Evolutionary conservation across 2,888 invertebrate genomes (phyloP).

Genomic region (Stegana nigrithorax): DNA sequence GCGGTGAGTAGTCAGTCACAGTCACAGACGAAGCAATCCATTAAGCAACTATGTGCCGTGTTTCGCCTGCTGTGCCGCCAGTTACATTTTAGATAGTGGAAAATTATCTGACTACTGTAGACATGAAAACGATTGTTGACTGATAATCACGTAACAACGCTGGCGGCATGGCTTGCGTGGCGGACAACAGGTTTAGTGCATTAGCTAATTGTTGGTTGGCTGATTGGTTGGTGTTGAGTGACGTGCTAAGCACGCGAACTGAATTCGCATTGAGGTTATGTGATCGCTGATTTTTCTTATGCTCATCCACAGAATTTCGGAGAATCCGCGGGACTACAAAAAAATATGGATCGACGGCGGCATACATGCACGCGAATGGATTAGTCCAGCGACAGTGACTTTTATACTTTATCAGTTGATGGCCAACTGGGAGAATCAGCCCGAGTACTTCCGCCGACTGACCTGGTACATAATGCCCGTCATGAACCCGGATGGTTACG

Average conservation of each 20-base stretch:
- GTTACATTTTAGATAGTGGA: no score
- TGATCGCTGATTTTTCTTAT: slow-evolving; percentile 11
- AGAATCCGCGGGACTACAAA: slow-evolving; percentile 73
- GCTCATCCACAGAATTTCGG: slow-evolving; percentile 74
- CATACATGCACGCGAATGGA: slow-evolving; percentile 93
- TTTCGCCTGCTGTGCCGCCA: not conserved
- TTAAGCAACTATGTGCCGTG: not conserved
- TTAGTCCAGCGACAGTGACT: slow-evolving; percentile 82
- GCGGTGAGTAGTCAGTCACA: slow-evolving; percentile 56
- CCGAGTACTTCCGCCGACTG: slow-evolving; percentile 78
- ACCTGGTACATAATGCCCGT: slow-evolving; percentile 86
- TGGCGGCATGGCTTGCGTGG: not conserved
- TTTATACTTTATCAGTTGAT: slow-evolving; percentile 80
- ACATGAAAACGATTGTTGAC: not conserved
- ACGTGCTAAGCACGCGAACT: no score
- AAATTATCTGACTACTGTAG: no score
- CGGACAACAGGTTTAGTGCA: no score
- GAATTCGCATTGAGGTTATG: no score
- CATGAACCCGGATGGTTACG: slow-evolving; percentile 88
- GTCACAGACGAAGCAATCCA: not conserved
- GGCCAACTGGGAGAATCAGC: slow-evolving; percentile 74
- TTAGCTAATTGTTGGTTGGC: slow-evolving; percentile 17
- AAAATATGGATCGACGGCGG: slow-evolving; percentile 83
- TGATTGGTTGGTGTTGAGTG: no score
- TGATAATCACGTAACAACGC: not conserved